Conservation (phyloP, 2,113 vertebrate genomes). For the Capreolus pygargus region DNA sequence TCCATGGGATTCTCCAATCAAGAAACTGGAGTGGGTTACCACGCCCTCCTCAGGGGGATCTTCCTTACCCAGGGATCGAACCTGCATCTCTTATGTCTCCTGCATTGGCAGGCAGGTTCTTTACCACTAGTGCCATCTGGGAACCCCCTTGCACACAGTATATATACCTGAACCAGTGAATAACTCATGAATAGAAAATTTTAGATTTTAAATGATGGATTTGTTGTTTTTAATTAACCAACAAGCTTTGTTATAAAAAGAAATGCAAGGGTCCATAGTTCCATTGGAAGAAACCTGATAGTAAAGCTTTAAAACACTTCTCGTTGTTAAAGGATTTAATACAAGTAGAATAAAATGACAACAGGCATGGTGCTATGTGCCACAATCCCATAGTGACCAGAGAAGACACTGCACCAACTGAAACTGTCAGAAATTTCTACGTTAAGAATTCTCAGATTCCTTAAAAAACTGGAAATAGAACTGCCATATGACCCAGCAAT, state of each 20-base stretch:
- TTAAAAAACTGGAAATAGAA: background rate
- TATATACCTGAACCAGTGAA: background rate
- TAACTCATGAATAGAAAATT: background rate
- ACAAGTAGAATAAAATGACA: background rate
- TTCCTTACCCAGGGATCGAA: background rate
- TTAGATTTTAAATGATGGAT: background rate
- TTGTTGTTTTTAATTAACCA: conserved; percentile 2
- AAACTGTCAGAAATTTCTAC: background rate
- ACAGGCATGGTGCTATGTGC: background rate
- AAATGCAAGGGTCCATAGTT: background rate
- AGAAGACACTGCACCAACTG: background rate
- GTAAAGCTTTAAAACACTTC: background rate
- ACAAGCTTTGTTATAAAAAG: background rate
- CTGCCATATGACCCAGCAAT: background rate
- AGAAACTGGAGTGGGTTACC: background rate
- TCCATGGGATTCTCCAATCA: background rate
- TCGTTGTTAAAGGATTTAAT: background rate
- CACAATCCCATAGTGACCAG: background rate
- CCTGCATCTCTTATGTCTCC: background rate
- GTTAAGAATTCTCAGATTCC: background rate
- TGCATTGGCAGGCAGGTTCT: background rate
- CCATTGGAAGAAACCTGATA: background rate
- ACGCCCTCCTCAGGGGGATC: background rate
- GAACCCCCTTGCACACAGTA: background rate
- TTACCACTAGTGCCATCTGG: background rate